Conservation (phyloP, 2,888 invertebrate species). For the Phlogophora meticulosa region DNA sequence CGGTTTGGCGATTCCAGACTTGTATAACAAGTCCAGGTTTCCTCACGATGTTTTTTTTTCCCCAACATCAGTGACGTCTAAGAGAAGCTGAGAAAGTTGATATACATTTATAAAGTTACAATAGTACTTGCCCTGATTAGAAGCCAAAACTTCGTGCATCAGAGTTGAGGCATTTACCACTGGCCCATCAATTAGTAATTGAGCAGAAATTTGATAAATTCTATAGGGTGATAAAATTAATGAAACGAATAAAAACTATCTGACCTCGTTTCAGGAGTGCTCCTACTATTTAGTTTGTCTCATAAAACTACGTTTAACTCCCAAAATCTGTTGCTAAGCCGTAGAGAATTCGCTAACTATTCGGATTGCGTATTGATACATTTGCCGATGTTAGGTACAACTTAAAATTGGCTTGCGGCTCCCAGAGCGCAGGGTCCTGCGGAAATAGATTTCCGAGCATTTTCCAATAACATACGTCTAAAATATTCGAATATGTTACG, state of each 20-base stretch:
- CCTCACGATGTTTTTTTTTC: too few relatives aligned
- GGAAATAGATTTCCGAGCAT: constrained; percentile 52
- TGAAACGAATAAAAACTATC: constrained; percentile 20
- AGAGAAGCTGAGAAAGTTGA: too few relatives aligned
- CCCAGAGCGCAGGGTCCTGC: constrained; percentile 41
- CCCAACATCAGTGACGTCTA: too few relatives aligned
- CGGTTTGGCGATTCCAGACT: too few relatives aligned
- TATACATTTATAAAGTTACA: too few relatives aligned
- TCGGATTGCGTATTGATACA: constrained; percentile 52
- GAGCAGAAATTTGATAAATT: constrained; percentile 24
- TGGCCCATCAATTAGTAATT: constrained; percentile 14
- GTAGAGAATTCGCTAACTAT: constrained; percentile 46
- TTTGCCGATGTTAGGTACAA: constrained; percentile 43
- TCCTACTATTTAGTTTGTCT: constrained; percentile 21
- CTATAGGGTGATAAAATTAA: constrained; percentile 15
- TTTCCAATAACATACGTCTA: constrained; percentile 44
- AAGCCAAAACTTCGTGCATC: too few relatives aligned
- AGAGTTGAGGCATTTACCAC: too few relatives aligned
- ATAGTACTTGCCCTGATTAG: too few relatives aligned
- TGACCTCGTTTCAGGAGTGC: constrained; percentile 27
- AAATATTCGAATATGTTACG: constrained; percentile 54
- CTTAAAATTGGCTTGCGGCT: constrained; percentile 58
- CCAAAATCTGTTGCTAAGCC: constrained; percentile 47
- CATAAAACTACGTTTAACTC: constrained; percentile 29
- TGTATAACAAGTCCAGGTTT: too few relatives aligned